phyloP scores from a whole-genome alignment of 2,797 vertebrate genomes.

The Gastrophryne carolinensis region DNA sequence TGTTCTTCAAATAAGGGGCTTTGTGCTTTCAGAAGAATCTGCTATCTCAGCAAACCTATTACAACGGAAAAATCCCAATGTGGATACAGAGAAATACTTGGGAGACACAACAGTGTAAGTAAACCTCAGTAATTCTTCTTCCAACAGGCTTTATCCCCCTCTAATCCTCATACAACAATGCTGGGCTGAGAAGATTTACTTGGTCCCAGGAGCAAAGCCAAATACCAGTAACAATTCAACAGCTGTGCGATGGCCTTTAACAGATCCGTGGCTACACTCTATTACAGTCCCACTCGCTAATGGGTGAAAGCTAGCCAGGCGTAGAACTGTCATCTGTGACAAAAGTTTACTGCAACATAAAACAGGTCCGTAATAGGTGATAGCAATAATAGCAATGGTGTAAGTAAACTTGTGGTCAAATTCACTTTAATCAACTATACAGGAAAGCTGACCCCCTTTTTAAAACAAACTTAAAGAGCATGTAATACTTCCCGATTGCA shows the following conservation, averaged over 20 bases:
- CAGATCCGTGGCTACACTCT: background rate
- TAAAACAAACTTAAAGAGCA: too few relatives aligned
- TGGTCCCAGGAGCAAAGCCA: conserved; percentile 10
- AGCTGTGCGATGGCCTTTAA: background rate
- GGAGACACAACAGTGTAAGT: conserved; percentile 4
- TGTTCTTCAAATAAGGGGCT: too few relatives aligned
- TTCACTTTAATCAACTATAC: too few relatives aligned
- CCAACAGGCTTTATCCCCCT: conserved; percentile 25
- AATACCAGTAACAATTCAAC: background rate
- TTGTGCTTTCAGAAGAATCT: background rate
- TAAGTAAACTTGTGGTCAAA: too few relatives aligned
- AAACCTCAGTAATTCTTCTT: conserved; percentile 26
- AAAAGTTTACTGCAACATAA: background rate
- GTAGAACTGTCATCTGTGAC: conserved; percentile 3
- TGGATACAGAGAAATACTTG: background rate
- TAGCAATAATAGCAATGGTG: too few relatives aligned
- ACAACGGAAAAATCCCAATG: background rate
- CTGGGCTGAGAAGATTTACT: background rate
- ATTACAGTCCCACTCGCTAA: background rate
- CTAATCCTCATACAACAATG: conserved; percentile 44
- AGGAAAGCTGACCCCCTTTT: too few relatives aligned
- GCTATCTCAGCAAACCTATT: background rate
- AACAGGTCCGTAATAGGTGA: too few relatives aligned
- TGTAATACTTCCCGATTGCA: too few relatives aligned
- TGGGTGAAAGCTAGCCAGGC: background rate